Evolutionary conservation across 2,797 vertebrate species (phyloP).

Genomic region (Rhynchotus rufescens): DNA sequence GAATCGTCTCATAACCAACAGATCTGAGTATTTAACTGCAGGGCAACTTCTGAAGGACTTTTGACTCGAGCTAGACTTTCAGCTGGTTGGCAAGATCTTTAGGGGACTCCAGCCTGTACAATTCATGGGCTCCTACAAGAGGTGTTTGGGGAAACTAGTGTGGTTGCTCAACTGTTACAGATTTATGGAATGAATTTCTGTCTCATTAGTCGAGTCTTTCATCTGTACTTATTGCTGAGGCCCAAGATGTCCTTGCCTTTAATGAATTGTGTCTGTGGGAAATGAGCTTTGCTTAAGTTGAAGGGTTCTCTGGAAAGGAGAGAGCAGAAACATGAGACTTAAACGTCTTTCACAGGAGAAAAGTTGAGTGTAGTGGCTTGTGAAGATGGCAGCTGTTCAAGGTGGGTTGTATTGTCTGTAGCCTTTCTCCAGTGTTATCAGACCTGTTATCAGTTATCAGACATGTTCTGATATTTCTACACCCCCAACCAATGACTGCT

Average conservation of each 20-base stretch:
- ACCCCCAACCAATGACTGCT: background rate
- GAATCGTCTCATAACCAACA: background rate
- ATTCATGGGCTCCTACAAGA: background rate
- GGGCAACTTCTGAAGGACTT: background rate
- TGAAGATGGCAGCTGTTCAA: background rate
- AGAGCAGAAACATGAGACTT: background rate
- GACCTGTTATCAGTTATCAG: background rate
- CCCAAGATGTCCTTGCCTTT: background rate
- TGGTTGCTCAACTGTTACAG: background rate
- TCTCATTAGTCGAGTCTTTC: background rate
- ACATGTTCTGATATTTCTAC: background rate
- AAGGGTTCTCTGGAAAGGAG: background rate
- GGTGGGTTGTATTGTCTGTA: background rate
- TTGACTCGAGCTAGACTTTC: background rate
- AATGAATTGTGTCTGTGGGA: background rate
- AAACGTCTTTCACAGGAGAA: background rate
- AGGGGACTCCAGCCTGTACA: background rate
- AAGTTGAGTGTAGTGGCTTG: background rate
- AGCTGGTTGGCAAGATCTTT: background rate
- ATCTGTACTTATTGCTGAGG: background rate
- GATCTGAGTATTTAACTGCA: background rate
- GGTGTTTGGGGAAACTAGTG: background rate
- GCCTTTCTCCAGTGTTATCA: background rate
- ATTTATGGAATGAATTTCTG: background rate
- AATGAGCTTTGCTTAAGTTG: accelerated